phyloP scores from a whole-genome alignment of 1,140 invertebrate species.

The Lutraria rhynchaena region DNA sequence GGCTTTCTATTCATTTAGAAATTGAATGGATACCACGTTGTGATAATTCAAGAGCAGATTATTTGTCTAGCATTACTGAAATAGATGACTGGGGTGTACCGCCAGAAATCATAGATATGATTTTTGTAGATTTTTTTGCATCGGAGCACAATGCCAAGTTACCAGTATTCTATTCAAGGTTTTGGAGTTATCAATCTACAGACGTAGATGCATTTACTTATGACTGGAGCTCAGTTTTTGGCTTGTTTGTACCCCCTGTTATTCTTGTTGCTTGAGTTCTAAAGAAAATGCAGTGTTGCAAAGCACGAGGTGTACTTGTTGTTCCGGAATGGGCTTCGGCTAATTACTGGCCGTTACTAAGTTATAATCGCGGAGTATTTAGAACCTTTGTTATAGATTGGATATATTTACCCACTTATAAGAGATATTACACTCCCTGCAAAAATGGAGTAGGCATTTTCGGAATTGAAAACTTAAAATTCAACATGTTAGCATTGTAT shows the following conservation, averaged over 20 bases:
- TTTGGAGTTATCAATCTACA: slow-evolving; percentile 22
- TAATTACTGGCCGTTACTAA: slow-evolving; percentile 24
- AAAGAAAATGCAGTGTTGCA: slow-evolving; percentile 26
- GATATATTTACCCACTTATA: slow-evolving; percentile 39
- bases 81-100: slow-evolving; percentile 36
- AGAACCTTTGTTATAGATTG: slow-evolving; percentile 14
- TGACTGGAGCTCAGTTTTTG: slow-evolving; percentile 23
- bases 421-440: slow-evolving; percentile 30
- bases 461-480: slow-evolving; percentile 34
- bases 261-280: slow-evolving; percentile 8
- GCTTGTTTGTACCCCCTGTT: slow-evolving; percentile 45
- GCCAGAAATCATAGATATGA: slow-evolving; percentile 22
- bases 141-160: slow-evolving; percentile 40
- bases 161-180: slow-evolving; percentile 32
- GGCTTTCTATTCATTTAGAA: slow-evolving; percentile 41
- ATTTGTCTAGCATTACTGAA: slow-evolving; percentile 35
- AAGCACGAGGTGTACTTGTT: background rate
- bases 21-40: slow-evolving; percentile 26
- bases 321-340: slow-evolving; percentile 28
- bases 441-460: slow-evolving; percentile 38
- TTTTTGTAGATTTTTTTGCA: slow-evolving; percentile 29
- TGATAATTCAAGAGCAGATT: slow-evolving; percentile 37
- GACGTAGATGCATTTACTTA: slow-evolving; percentile 42
- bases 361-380: slow-evolving; percentile 4
- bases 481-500: slow-evolving; percentile 6